Base-by-base conservation (phyloP, 2,797 vertebrate species). In the Liparis tanakae region DNA sequence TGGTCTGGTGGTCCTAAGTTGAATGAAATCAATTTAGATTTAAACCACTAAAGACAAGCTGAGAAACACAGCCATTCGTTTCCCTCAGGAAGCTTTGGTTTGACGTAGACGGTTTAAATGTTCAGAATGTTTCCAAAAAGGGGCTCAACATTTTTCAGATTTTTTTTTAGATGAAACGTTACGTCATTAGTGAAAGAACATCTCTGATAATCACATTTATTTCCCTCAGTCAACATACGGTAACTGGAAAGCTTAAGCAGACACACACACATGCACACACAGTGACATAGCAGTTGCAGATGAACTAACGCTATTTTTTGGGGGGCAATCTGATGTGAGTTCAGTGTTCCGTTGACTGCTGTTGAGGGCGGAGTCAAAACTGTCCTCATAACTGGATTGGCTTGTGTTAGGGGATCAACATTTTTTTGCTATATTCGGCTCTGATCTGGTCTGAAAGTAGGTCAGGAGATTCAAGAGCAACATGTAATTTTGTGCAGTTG, bases 141-240 rank as follows among this genome's bases (percentile, higher is more conserved):
- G 64, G 71, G 64, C 54, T 82, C 60, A 79, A 51, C 54, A 62
- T 48, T 18, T 54, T 77, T 79, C 41, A 0, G 62, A 75, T 83
- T 85, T 90, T 90, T 92, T 93, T 92, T 92, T 90, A 86, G 89
- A 80, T 0, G 1, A 54, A 63, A 61, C 44, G 78, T 89, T 89
- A 86, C 65, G 33, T 90, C 83, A 44, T 78, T 50, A 56, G 75
- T 60, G 67, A 62, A 54, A 76, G 75, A 85, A 82, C 82, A 89
- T 83, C 82, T 83, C 70, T 72, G 67, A 87, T 87, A 87, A 88
- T 91, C 88, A 87, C 82, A 87, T 88, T 86, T 87, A 87, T 90
- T 88, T 89, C 76, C 81, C 78, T 70, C 70, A 61, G 70, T 74
- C 70, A 89, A 75, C 80, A 77, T 70, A 80, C 65, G 79, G 74